A percentile compares a stretch with the other conserved stretches of the same genome.
Conservation (phyloP, 2,888 invertebrate species). For the Phlogophora meticulosa region DNA sequence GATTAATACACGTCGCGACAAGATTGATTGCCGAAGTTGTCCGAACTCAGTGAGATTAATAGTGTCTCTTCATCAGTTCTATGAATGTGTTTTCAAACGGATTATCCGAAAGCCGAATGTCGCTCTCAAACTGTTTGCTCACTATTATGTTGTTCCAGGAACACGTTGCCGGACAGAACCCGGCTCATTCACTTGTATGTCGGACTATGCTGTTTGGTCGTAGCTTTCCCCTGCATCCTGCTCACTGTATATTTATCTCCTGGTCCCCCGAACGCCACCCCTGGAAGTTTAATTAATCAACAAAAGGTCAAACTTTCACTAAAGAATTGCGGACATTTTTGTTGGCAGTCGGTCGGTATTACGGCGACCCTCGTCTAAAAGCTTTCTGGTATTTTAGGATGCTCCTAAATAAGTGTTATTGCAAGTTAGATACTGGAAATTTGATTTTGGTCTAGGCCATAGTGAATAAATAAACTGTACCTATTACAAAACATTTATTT, state of each 20-base stretch:
- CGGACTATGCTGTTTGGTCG: no score
- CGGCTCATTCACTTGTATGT: no score
- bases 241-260: neutral
- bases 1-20: conserved; percentile 19
- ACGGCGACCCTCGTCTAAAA: conserved; percentile 29
- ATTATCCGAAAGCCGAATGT: neutral
- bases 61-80: conserved; percentile 14
- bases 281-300: conserved; percentile 34
- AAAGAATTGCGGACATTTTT: conserved; percentile 18
- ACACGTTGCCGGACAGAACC: neutral
- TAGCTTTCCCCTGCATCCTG: neutral
- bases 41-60: conserved; percentile 22
- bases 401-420: neutral
- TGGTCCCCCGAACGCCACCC: neutral
- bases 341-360: conserved; percentile 9
- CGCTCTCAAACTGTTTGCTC: neutral
- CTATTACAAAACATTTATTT: no score
- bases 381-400: conserved; percentile 27
- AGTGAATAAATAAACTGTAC: no score
- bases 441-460: neutral
- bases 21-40: conserved; percentile 26
- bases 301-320: conserved; percentile 26
- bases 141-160: neutral
- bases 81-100: conserved; percentile 10
- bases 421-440: neutral